Evolutionary conservation across 2,888 invertebrate genomes (phyloP), one percentile per base, ranked within the genome.

Genomic region (Acleris cristana): DNA sequence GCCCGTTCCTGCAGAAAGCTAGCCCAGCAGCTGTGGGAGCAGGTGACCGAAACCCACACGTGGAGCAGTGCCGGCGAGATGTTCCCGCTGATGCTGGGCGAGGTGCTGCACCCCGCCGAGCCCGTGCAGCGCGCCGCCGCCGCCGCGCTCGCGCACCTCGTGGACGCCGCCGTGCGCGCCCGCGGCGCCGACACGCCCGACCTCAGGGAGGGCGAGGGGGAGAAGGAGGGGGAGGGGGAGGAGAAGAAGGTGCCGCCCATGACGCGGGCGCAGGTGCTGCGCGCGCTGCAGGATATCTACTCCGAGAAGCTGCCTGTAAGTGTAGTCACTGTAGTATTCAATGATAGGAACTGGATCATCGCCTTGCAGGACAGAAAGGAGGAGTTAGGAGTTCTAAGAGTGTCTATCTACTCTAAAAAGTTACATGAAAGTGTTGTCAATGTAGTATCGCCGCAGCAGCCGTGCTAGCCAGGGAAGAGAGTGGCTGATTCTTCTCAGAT

Each of bases 71-170:
- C 81, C 71, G 88, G 89, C 48, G 82, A 88, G 56, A 84, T 95
- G 30, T 89, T 94, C 73, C 90, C 93, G 56, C 92, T 94, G 73
- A 79, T 96, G 69, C 93, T 97, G 75, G 83, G 84, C 21, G 96
- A 98, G 83, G 93, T 97, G 49, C 95, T 96, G 74, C 97, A 98
- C 88, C 95, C 96, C 0, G 96, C 97, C 57, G 95, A 96, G 76
- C 95, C 96, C 62, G 94, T 99, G 60, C 97, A 99, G 83, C 95
- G 95, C 72, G 96, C 98, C 2, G 96, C 97, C 0, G 96, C 98
- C 0, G 91, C 94, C 69, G 97, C 98, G 8, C 90, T 99, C 60
- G 96, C 97, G 0, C 93, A 95, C 56, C 91, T 97, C 1, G 88
- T 97, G 63, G 59, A 69, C 54, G 95, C 53, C 88, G 64, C 23